These are phyloP conservation scores for Peromyscus polionotus DNA, from an alignment of 2,113 vertebrate species.

Conservation along the genomic window DNA sequence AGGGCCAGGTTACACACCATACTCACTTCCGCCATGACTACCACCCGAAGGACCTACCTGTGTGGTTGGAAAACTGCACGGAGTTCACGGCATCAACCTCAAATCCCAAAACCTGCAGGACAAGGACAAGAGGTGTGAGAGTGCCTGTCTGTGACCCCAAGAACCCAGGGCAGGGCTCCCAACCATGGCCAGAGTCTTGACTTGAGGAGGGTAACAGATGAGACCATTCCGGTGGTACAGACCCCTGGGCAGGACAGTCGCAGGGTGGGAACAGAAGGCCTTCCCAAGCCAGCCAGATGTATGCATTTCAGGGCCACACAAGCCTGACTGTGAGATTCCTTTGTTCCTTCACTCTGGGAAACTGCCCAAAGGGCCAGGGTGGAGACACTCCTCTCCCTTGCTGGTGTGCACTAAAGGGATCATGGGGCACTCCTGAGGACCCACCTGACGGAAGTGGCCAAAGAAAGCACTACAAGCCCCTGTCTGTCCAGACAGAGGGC, in stretches of 20 bases:
- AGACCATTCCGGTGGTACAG: too few species aligned
- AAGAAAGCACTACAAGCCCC: neutral
- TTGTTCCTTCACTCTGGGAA: neutral
- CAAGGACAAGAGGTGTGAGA: slow-evolving; percentile 38
- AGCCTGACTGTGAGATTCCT: rapidly evolving
- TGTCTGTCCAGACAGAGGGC: neutral
- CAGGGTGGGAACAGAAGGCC: rapidly evolving
- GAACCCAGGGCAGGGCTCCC: too few species aligned
- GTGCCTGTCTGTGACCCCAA: rapidly evolving
- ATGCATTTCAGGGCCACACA: rapidly evolving
- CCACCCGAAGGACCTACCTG: slow-evolving; percentile 88
- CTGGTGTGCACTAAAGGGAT: neutral
- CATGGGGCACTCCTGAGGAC: neutral
- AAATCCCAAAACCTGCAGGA: slow-evolving; percentile 96
- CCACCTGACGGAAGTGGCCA: neutral
- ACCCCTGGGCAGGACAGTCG: neutral
- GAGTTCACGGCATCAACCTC: slow-evolving; percentile 98
- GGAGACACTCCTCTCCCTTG: neutral
- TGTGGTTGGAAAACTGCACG: slow-evolving; percentile 99
- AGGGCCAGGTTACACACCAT: rapidly evolving
- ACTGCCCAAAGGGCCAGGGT: rapidly evolving
- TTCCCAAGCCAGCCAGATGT: rapidly evolving
- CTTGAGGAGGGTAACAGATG: neutral
- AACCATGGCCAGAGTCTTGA: rapidly evolving
- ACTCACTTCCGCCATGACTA: rapidly evolving